Base-by-base conservation (phyloP, 2,113 vertebrate genomes). In the Pterocles gutturalis region DNA sequence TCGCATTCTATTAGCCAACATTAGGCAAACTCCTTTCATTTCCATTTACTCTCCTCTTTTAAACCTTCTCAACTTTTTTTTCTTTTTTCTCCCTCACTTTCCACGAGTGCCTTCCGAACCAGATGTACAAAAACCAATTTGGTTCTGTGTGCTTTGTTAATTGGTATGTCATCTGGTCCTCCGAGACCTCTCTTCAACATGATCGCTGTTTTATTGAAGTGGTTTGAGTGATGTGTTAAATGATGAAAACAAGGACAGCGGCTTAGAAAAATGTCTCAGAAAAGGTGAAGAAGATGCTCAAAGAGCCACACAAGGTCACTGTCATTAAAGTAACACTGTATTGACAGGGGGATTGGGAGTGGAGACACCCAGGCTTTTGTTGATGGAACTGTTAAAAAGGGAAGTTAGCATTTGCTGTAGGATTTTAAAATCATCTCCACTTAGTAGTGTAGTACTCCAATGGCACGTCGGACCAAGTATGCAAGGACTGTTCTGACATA, bases 181-280 rank as follows among this genome's bases (percentile, higher is more conserved):
- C 88, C 0, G 96, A 95, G 98, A 96, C 93, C 83, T 90, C 96
- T 97, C 96, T 89, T 97, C 97, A 96, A n/a, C 96, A 64, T 43
- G 72, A 87, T 91, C 75, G 25, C 96, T 91, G 90, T 62, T 96
- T 94, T 72, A 95, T 83, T 97, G 95, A 96, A 97, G 97, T 97
- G 95, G 93, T 96, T 89, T 97, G 97, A 98, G 93, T 98, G 98
- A 98, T 98, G 96, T 97, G 97, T 94, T 95, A 97, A 98, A 96
- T 94, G 97, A 97, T 98, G 97, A 97, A 96, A 98, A 95, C 90
- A 53, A 91, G 93, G 97, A 71, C 97, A 79, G 28, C 11, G 72
- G 95, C 97, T 97, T 72, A 85, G 94, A 91, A 95, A 96, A 94
- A 90, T 12, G 66, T 90, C 97, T 95, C 83, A 20, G 55, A 64